Percentiles rank a stretch among this genome's conserved stretches.
These are phyloP conservation scores for Tholera decimalis DNA, from an alignment of 2,888 invertebrate species.

Conservation along the genomic window DNA sequence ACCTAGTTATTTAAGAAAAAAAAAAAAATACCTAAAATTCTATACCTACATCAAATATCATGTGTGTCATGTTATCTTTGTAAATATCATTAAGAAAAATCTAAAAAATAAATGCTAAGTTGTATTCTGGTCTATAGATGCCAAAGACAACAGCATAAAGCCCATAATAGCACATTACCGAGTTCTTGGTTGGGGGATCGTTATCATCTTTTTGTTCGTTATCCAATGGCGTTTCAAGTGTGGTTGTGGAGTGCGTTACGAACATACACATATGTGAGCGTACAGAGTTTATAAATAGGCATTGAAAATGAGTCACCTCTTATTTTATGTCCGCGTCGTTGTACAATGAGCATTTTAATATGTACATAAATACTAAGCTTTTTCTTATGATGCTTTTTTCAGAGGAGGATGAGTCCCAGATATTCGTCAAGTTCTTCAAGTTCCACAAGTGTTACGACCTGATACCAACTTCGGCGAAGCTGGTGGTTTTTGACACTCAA, in stretches of 20 bases:
- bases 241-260: conserved; percentile 35
- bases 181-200: no score
- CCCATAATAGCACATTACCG: no score
- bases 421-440: conserved; percentile 99
- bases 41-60: no score
- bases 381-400: conserved; percentile 78
- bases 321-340: conserved; percentile 52
- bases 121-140: no score
- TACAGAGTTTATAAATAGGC: conserved; percentile 56
- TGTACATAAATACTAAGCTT: conserved; percentile 52
- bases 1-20: no score
- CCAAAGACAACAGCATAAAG: no score
- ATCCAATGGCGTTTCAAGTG: conserved; percentile 42
- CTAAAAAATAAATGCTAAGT: no score
- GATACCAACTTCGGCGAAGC: conserved; percentile 99
- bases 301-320: conserved; percentile 55
- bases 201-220: conserved; percentile 31
- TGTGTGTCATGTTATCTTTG: no score
- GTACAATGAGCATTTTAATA: conserved; percentile 51
- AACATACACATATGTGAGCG: conserved; percentile 20
- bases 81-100: no score
- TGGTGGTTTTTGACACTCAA: conserved; percentile 99
- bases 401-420: conserved; percentile 99
- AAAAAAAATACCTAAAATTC: no score
- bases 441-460: conserved; percentile 99